Evolutionary conservation across 1,140 invertebrate genomes (phyloP), one percentile per base, ranked within the genome.

Genomic region (Phymorhynchus buccinoides): DNA sequence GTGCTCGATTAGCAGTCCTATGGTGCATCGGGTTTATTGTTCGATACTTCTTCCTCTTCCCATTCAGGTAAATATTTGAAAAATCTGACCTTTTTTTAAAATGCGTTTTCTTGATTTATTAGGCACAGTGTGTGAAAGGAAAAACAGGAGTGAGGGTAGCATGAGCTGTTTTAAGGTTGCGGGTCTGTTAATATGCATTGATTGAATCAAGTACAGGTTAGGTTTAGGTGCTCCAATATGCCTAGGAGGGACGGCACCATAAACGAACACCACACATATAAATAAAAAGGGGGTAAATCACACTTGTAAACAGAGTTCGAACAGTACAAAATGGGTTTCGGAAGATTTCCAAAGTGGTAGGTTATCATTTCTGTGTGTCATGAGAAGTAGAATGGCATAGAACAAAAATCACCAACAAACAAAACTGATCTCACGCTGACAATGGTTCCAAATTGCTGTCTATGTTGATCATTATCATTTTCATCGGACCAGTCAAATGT

Each of bases 21-120:
- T 92, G 89, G 88, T 88, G 88, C 56, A 35, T 90, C 42, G 91
- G 91, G 75, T 91, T 88, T 87, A 66, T 90, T 77, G 86, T 91
- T 37, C 86, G 91, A 82, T 92, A 92, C 85, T 84, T 86, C 62
- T 44, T 92, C 27, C 84, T 92, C 1, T 85, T 92, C 71, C 91
- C 91, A 81, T 90, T 91, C 78, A 89, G 91, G 91, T 92, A 88
- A 88, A 86, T 71, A 77, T 83, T 66, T 79, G 9, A 18, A 37
- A 30, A 41, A 4, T 37, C 42, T 42, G 18, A 77, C 14, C 41
- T 73, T 32, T 48, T 30, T 62, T n/a, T 73, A 56, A 32, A 14
- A 14, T 41, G 32, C 77, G 39, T 85, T 73, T 37, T 22, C 3
- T 30, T 32, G 48, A 30, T 30, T 84, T 73, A 44, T 14, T 44